Percentiles rank a stretch among this genome's conserved stretches.
These are phyloP conservation scores for Dorcus hopei DNA, from an alignment of 2,888 invertebrate species.

Conservation along the genomic window DNA sequence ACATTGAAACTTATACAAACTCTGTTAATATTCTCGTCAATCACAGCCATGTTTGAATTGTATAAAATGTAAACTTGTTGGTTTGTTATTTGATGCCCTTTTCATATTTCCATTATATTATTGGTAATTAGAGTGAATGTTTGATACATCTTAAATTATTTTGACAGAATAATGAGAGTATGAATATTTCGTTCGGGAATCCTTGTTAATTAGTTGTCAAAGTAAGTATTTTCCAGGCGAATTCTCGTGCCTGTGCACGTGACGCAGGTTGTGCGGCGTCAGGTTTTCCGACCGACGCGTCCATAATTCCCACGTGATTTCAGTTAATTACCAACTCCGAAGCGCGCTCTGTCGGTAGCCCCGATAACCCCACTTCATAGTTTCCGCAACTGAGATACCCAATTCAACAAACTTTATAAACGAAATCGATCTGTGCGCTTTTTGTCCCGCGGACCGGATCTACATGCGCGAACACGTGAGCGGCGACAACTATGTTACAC, in stretches of 20 bases:
- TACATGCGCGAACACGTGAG: slow-evolving; percentile 19
- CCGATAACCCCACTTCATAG: slow-evolving; percentile 20
- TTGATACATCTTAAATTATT: too few species aligned
- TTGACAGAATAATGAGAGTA: background rate
- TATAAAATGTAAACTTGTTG: too few species aligned
- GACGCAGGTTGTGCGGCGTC: slow-evolving; percentile 26
- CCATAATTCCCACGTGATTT: slow-evolving; percentile 40
- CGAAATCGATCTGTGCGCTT: slow-evolving; percentile 17
- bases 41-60: too few species aligned
- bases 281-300: slow-evolving; percentile 27
- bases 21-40: background rate
- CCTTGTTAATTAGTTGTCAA: slow-evolving; percentile 22
- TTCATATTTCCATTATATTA: too few species aligned
- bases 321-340: slow-evolving; percentile 38
- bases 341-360: slow-evolving; percentile 24
- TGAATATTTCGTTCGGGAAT: background rate
- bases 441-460: slow-evolving; percentile 2
- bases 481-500: slow-evolving; percentile 4
- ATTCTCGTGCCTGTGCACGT: slow-evolving; percentile 29
- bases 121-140: too few species aligned
- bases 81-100: too few species aligned
- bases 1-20: background rate
- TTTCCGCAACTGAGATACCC: slow-evolving; percentile 17
- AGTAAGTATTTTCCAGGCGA: slow-evolving; percentile 17
- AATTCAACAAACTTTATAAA: slow-evolving; percentile 18